Evolutionary conservation across 2,113 vertebrate species (phyloP).

Genomic region (Peromyscus californicus): DNA sequence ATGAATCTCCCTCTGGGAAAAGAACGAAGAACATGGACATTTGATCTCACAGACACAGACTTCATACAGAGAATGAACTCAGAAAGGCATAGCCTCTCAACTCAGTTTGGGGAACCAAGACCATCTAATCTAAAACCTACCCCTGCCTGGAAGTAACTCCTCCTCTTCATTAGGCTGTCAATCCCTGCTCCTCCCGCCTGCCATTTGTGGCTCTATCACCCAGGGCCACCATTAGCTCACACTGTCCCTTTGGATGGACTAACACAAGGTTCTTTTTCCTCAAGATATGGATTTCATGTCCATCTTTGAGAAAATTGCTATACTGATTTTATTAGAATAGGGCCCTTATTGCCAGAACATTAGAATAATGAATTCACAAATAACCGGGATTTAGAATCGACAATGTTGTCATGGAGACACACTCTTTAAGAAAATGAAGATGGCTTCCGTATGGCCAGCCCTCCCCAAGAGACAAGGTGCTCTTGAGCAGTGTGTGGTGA

Average conservation of each 20-base stretch:
- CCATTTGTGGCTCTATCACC: not conserved
- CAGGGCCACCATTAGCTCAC: not conserved
- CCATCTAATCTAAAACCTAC: not conserved
- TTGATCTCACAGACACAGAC: not conserved
- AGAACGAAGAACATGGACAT: slow-evolving; percentile 56
- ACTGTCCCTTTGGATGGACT: not conserved
- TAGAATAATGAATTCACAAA: not conserved
- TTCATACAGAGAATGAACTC: not conserved
- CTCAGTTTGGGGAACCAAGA: not conserved
- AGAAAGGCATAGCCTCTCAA: not conserved
- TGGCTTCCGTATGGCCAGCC: not conserved
- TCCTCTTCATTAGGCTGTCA: not conserved
- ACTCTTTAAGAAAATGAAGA: not conserved
- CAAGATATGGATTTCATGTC: slow-evolving; percentile 28
- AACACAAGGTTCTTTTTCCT: slow-evolving; percentile 42
- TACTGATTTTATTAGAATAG: slow-evolving; percentile 37
- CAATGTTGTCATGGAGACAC: not conserved
- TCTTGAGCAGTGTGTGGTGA: not conserved
- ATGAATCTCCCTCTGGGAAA: slow-evolving; percentile 83
- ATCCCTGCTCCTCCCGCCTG: not conserved
- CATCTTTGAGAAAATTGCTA: slow-evolving; percentile 50
- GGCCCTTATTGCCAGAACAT: slow-evolving; percentile 37
- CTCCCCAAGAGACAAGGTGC: not conserved
- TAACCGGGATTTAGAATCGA: slow-evolving; percentile 24
- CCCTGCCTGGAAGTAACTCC: no score